Base-by-base conservation (phyloP, 2,888 invertebrate genomes). In the Portevinia maculata region DNA sequence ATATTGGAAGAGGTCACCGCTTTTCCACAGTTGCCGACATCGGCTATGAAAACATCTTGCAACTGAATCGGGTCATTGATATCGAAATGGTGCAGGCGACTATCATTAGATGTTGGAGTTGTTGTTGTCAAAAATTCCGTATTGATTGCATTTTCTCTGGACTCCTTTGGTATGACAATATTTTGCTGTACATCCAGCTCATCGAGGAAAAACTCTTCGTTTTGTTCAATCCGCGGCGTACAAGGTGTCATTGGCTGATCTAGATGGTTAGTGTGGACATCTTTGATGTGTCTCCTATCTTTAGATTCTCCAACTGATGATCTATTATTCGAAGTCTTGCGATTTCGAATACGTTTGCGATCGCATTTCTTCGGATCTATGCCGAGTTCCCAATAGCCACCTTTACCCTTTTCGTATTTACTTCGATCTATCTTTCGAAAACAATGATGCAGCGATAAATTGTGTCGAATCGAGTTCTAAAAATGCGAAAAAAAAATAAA, bases 401-500 rank as follows among this genome's bases (percentile, higher is more conserved):
- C 90, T 79, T 91, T 91, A 0, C 91, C 90, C 32, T 89, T 91
- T 59, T 91, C 90, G 57, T 88, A 88, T 41, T 90, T 90, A 44
- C 89, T 89, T 0, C 89, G 88, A 46, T 90, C 88, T 5, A 89
- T 88, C 86, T 89, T 91, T 1, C 90, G 89, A 86, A 91, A 91
- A 71, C 90, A 90, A 39, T 88, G 89, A 73, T 90, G 89, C 13
- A 91, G 81, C 3, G 90, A 91, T 11, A 91, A 85, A 85, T 91
- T 91, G 60, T 91, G 91, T 6, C 91, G 87, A 21, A 91, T 91
- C 1, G 91, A 91, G 67, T 91, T 91, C 91, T 90, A 85, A 65
- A 48, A 32, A 46, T n/a, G 13, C n/a, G 13, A 34, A 34, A 39
- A 24, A 64, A 24, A 13, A 8, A n/a, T 8, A 13, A 7, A n/a